These are phyloP conservation scores for Dendroctonus valens DNA, from an alignment of 1,140 invertebrate species.

Conservation along the genomic window DNA sequence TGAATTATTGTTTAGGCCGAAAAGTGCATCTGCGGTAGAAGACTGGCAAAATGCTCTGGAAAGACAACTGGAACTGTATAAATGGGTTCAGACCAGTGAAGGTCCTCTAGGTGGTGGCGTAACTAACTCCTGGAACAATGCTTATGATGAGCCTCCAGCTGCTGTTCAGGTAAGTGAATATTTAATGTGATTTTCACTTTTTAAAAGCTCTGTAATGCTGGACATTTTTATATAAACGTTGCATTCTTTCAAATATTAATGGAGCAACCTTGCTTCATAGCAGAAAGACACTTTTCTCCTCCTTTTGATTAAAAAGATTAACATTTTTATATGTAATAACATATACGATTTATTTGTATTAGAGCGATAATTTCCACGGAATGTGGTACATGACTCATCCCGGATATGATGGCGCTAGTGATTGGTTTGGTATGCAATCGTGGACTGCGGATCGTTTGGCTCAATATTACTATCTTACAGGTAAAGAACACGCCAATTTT, in stretches of 20 bases:
- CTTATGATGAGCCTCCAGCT: slow-evolving; percentile 20
- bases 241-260: too few species aligned
- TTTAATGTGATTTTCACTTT: too few species aligned
- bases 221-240: too few species aligned
- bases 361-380: slow-evolving; percentile 19
- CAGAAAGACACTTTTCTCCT: too few species aligned
- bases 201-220: too few species aligned
- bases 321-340: too few species aligned
- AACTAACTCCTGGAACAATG: slow-evolving; percentile 21
- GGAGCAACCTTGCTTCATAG: too few species aligned
- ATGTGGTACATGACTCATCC: slow-evolving; percentile 28
- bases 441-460: slow-evolving; percentile 27
- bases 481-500: too few species aligned
- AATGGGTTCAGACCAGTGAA: slow-evolving; percentile 15
- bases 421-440: slow-evolving; percentile 29
- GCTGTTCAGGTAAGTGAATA: slow-evolving; percentile 9
- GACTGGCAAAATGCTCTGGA: slow-evolving; percentile 20
- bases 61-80: slow-evolving; percentile 23
- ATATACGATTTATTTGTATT: too few species aligned
- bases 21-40: slow-evolving; percentile 17
- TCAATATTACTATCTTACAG: slow-evolving; percentile 30
- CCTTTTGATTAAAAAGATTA: too few species aligned
- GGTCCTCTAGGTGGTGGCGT: slow-evolving; percentile 25
- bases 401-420: slow-evolving; percentile 13
- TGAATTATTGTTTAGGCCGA: slow-evolving; percentile 6